These are phyloP conservation scores for Microcebus murinus DNA, from an alignment of 2,113 vertebrate species.

Conservation along the genomic window DNA sequence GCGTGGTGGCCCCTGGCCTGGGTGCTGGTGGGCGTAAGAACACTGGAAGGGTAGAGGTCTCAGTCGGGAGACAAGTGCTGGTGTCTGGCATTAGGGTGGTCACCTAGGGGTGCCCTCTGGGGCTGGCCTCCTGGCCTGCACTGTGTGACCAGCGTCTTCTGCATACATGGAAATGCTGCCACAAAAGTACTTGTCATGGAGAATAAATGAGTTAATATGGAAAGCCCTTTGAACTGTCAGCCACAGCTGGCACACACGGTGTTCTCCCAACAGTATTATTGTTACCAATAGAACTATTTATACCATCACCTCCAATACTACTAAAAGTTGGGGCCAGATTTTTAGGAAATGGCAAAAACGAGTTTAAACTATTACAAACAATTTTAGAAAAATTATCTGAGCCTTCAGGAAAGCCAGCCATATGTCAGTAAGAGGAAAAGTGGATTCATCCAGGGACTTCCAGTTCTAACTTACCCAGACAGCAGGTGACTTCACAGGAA, in stretches of 20 bases:
- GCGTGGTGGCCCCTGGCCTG: accelerated
- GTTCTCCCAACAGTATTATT: accelerated
- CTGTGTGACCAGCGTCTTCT: neutral
- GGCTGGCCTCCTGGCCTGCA: neutral
- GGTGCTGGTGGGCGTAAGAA: accelerated
- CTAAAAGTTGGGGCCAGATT: accelerated
- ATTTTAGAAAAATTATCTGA: neutral
- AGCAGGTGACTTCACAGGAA: accelerated
- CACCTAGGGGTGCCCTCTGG: accelerated
- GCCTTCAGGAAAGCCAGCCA: no score
- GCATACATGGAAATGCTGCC: no score
- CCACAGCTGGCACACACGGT: accelerated
- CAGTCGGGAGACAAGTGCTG: accelerated
- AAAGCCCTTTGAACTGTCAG: neutral
- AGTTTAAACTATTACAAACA: no score
- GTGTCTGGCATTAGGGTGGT: accelerated
- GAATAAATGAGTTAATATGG: neutral
- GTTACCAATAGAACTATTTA: accelerated
- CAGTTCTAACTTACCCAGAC: accelerated
- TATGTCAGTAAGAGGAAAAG: neutral
- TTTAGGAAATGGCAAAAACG: neutral
- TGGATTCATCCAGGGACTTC: accelerated
- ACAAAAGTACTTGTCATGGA: neutral
- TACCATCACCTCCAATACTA: accelerated
- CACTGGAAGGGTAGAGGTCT: accelerated